Base-by-base conservation (phyloP, 2,797 vertebrate species). In the Poeciliopsis gracilis region DNA sequence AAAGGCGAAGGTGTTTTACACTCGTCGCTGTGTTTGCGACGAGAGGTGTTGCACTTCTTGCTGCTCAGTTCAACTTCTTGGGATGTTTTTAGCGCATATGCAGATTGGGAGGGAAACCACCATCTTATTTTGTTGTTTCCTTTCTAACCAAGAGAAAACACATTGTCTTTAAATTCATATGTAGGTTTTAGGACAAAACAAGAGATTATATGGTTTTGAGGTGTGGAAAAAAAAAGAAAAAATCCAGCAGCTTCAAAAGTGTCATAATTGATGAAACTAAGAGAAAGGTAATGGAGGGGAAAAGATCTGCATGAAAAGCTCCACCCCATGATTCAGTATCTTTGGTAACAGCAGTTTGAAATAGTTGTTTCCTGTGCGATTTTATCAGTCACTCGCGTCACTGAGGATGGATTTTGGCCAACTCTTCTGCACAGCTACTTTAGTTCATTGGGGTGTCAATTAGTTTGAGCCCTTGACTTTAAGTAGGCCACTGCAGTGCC, bases 271-370 rank as follows among this genome's bases (percentile, higher is more conserved):
- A n/a, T 43, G 5, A 13, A n/a, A 43, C 66, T n/a, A 13, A 69
- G 38, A 43, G 66, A 69, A 43, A 43, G 20, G 9, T 13, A 5
- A 25, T 7, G 38, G 20, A 8, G 15, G 16, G 12, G 3, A 1
- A 41, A 11, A 67, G 16, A n/a, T 28, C 23, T 15, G 41, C 13
- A 9, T 28, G 5, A 28, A 7, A 28, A 8, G 41, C 12, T 70
- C 67, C 41, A 28, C 67, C 41, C 41, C 12, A 28, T 46, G 12
- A 70, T 70, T 70, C 25, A 70, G 41, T n/a, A 70, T 28, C 5
- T 70, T 70, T 70, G 41, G 67, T 15, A 70, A 70, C 43, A 70
- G 6, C 28, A 70, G n/a, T 41, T 46, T 70, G 41, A 70, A 70
- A 46, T 43, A 43, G 38, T 43, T 25, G 66, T n/a, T 69, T 69